Base-by-base conservation (phyloP, 2,888 invertebrate species). In the Drosophila prolongata region DNA sequence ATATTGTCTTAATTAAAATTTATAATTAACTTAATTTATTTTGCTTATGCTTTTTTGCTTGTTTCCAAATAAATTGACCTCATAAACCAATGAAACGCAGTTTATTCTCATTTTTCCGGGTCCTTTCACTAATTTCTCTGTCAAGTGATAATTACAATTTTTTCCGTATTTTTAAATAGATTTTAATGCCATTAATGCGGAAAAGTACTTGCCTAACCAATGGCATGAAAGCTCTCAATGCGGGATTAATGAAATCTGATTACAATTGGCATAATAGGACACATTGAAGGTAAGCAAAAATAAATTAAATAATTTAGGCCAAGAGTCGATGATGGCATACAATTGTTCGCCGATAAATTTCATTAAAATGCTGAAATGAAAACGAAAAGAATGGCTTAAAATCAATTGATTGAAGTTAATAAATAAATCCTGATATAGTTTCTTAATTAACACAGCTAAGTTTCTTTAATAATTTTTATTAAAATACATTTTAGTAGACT, bases 191-290 rank as follows among this genome's bases (percentile, higher is more conserved):
- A 14, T 35, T 66, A 55, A 66, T 47, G 67, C 46, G 35, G 16
- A 55, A 67, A 55, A 67, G 40, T 46, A 67, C 65, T 66, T 42
- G 67, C 54, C 65, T 47, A 55, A 47, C 67, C 55, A 66, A 42
- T 55, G 66, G 38, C 47, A 42, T 19, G 68, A 67, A 55, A 47
- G 66, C 66, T 35, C 40, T 67, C 19, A 42, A 67, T 47, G 47
- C 27, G 10, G 55, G 56, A 67, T 66, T 66, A 66, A 66, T 67
- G 19, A 55, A 66, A 66, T 67, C 66, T 35, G 68, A 66, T 66
- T 66, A 67, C 68, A 55, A 37, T 67, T 66, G 27, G 14, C 0
- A 37, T 55, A 67, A 66, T 67, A 40, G 55, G 34, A n/a, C n/a
- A 16, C 16, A 40, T 61, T 46, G 13, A 13, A 46, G 34, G 9